A percentile compares a stretch with the other conserved stretches of the same genome.
phyloP scores from a whole-genome alignment of 2,888 invertebrate species.

The Epinotia nisella region DNA sequence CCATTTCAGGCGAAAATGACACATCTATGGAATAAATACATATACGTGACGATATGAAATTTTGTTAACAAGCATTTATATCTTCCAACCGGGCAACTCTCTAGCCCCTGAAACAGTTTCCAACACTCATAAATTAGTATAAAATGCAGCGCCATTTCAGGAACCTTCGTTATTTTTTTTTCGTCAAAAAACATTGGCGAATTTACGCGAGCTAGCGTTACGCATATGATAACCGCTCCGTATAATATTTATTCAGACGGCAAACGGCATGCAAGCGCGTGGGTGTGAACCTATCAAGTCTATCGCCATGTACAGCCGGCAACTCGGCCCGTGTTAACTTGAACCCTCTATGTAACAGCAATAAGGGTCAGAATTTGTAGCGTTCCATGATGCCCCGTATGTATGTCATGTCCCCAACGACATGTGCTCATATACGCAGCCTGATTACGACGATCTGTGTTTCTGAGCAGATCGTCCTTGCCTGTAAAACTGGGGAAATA shows the following conservation, averaged over 20 bases:
- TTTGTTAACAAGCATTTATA: slow-evolving; percentile 1
- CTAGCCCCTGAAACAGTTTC: slow-evolving; percentile 11
- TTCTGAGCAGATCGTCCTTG: slow-evolving; percentile 25
- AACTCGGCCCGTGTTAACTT: background rate
- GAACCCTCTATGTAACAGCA: slow-evolving; percentile 12
- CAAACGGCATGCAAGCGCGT: slow-evolving; percentile 37
- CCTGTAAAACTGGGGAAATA: slow-evolving; percentile 2
- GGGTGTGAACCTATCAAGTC: slow-evolving; percentile 44
- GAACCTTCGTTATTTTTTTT: slow-evolving; percentile 19
- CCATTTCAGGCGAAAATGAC: no score
- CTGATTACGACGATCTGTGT: slow-evolving; percentile 35
- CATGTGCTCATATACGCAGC: slow-evolving; percentile 21
- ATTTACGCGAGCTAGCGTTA: slow-evolving; percentile 33
- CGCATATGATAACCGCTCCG: slow-evolving; percentile 39
- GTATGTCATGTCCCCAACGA: slow-evolving; percentile 21
- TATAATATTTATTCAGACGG: slow-evolving; percentile 43
- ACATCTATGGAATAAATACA: no score
- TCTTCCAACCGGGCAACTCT: background rate
- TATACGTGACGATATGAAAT: no score
- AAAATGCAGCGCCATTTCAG: slow-evolving; percentile 17
- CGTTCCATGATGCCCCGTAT: background rate
- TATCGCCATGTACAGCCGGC: slow-evolving; percentile 30
- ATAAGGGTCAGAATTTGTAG: slow-evolving; percentile 14
- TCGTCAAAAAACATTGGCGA: slow-evolving; percentile 18
- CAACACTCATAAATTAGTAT: slow-evolving; percentile 22